Conservation (phyloP, 2,797 vertebrate genomes). For the Bovichtus diacanthus region DNA sequence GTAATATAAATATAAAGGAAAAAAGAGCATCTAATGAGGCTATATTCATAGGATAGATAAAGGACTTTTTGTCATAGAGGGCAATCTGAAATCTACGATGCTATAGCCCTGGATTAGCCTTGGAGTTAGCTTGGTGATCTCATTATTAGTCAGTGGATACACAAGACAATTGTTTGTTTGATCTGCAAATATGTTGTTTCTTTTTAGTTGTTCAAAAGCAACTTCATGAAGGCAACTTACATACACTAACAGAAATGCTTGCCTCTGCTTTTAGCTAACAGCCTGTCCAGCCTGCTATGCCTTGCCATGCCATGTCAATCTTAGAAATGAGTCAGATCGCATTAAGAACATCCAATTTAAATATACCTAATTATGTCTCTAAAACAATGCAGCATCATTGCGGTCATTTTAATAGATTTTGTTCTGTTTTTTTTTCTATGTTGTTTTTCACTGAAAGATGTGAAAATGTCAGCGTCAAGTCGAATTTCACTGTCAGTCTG, state of each 20-base stretch:
- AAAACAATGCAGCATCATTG: background rate
- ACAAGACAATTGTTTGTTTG: no score
- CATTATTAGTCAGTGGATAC: no score
- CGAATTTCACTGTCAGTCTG: slow-evolving; percentile 30
- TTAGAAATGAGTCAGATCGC: slow-evolving; percentile 10
- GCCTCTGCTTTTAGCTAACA: slow-evolving; percentile 58
- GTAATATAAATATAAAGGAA: no score
- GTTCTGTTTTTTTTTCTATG: background rate
- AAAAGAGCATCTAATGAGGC: no score
- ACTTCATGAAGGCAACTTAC: slow-evolving; percentile 2
- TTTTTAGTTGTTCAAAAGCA: background rate
- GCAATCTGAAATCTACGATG: no score
- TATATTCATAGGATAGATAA: no score
- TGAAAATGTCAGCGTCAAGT: slow-evolving; percentile 32
- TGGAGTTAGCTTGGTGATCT: no score
- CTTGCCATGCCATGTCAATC: slow-evolving; percentile 66
- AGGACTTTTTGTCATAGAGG: no score
- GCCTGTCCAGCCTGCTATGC: slow-evolving; percentile 74
- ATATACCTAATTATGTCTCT: background rate
- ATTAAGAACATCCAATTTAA: background rate
- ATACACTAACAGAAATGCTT: slow-evolving; percentile 23
- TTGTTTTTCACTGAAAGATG: slow-evolving; percentile 8
- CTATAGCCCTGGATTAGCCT: no score
- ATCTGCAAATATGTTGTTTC: no score
- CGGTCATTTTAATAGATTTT: background rate